A percentile compares a stretch with the other conserved stretches of the same genome.
Conservation (phyloP, 1,140 invertebrate genomes). For the Drosophila rufa region DNA sequence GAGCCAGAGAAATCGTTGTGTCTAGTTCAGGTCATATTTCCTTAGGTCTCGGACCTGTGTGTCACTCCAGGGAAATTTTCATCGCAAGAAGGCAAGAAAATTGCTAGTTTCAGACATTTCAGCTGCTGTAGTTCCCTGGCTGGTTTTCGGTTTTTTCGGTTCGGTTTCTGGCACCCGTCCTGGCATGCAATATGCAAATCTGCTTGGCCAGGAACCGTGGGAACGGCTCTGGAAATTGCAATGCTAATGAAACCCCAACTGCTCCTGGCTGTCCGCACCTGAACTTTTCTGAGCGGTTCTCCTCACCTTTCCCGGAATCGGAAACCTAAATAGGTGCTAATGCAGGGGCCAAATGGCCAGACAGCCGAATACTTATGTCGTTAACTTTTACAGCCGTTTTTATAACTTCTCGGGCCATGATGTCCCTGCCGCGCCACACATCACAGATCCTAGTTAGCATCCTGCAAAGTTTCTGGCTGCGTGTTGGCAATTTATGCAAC, state of each 20-base stretch:
- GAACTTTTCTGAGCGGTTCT: slow-evolving; percentile 5
- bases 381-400: slow-evolving; percentile 59
- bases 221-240: slow-evolving; percentile 29
- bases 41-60: slow-evolving; percentile 33
- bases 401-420: slow-evolving; percentile 42
- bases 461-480: slow-evolving; percentile 44
- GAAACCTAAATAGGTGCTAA: slow-evolving; percentile 70
- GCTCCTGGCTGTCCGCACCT: slow-evolving; percentile 13
- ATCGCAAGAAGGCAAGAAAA: slow-evolving; percentile 40
- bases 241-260: slow-evolving; percentile 61
- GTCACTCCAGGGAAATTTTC: slow-evolving; percentile 53
- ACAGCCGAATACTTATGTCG: slow-evolving; percentile 47
- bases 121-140: slow-evolving; percentile 48
- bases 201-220: slow-evolving; percentile 31
- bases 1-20: slow-evolving; percentile 58
- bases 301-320: slow-evolving; percentile 11
- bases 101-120: slow-evolving; percentile 51
- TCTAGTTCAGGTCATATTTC: slow-evolving; percentile 68
- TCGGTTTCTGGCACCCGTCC: slow-evolving; percentile 45
- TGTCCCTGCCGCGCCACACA: slow-evolving; percentile 21
- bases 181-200: slow-evolving; percentile 74
- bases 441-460: slow-evolving; percentile 51
- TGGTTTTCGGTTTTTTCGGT: slow-evolving; percentile 1
- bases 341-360: slow-evolving; percentile 45
- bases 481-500: slow-evolving; percentile 78